These are phyloP conservation scores for Phorcus lineatus DNA, from an alignment of 2,888 invertebrate genomes.

Conservation along the genomic window DNA sequence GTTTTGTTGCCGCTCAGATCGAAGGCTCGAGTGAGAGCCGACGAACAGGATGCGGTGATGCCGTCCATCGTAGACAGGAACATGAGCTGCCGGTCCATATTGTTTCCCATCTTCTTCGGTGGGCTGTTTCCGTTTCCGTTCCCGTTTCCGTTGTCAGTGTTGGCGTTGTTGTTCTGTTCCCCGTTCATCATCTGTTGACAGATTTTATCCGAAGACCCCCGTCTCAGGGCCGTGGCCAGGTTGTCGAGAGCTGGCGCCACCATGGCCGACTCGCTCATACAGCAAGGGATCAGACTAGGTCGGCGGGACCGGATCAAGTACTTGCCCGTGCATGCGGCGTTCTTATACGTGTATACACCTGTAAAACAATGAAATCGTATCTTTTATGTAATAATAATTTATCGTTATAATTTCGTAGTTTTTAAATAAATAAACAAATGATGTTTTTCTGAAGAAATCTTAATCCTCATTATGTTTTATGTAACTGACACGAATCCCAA, in stretches of 20 bases:
- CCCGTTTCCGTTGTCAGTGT: slow-evolving; percentile 27
- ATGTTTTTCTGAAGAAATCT: too few species aligned
- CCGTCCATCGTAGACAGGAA: slow-evolving; percentile 61
- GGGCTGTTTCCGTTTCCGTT: not conserved
- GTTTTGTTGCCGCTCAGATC: slow-evolving; percentile 58
- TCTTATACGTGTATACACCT: slow-evolving; percentile 42
- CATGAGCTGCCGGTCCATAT: slow-evolving; percentile 42
- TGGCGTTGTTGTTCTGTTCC: slow-evolving; percentile 33
- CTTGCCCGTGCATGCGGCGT: slow-evolving; percentile 42
- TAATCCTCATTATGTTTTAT: too few species aligned
- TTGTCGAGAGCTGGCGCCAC: slow-evolving; percentile 43
- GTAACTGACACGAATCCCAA: too few species aligned
- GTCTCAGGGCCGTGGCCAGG: slow-evolving; percentile 42
- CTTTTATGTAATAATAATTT: too few species aligned
- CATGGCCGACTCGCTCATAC: slow-evolving; percentile 41
- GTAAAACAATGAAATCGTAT: not conserved
- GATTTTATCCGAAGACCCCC: slow-evolving; percentile 35
- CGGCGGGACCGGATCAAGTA: slow-evolving; percentile 46
- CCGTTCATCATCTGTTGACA: slow-evolving; percentile 16
- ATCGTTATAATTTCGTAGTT: too few species aligned
- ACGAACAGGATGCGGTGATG: slow-evolving; percentile 50
- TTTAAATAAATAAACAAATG: too few species aligned
- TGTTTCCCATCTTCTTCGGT: not conserved
- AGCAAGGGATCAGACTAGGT: slow-evolving; percentile 43
- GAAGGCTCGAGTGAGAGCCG: slow-evolving; percentile 51